A percentile compares a stretch with the other conserved stretches of the same genome.
These are phyloP conservation scores for Agrypnus murinus DNA, from an alignment of 2,888 invertebrate species.

Conservation along the genomic window DNA sequence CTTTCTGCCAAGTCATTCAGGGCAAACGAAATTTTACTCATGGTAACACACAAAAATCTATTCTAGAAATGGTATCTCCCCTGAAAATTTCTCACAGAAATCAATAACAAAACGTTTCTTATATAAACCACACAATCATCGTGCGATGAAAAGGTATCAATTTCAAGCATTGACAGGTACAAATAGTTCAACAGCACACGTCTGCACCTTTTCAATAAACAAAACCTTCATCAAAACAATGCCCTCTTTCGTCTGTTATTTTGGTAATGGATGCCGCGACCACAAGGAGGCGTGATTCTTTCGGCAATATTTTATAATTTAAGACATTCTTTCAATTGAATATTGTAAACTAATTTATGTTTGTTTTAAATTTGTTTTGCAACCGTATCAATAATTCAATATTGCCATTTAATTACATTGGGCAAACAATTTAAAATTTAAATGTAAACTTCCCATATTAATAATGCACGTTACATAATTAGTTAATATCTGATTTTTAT, in stretches of 20 bases:
- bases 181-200: conserved; percentile 35
- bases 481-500: too few relatives aligned
- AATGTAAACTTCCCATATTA: too few relatives aligned
- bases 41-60: too few relatives aligned
- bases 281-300: conserved; percentile 44
- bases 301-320: conserved; percentile 40
- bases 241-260: conserved; percentile 36
- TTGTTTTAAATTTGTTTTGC: too few relatives aligned
- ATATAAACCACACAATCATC: conserved; percentile 10
- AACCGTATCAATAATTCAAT: too few relatives aligned
- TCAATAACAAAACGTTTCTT: neutral
- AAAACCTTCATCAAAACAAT: conserved; percentile 39
- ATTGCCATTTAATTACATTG: too few relatives aligned
- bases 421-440: too few relatives aligned
- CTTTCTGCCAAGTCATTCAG: too few relatives aligned
- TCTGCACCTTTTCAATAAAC: conserved; percentile 42
- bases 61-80: too few relatives aligned
- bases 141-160: conserved; percentile 17
- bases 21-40: too few relatives aligned
- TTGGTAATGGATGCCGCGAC: conserved; percentile 43
- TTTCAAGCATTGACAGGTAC: conserved; percentile 40
- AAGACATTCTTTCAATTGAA: neutral
- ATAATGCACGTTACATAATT: too few relatives aligned
- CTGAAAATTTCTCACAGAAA: neutral
- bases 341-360: too few relatives aligned